Conservation (phyloP, 2,113 vertebrate genomes). For the Peromyscus maniculatus region DNA sequence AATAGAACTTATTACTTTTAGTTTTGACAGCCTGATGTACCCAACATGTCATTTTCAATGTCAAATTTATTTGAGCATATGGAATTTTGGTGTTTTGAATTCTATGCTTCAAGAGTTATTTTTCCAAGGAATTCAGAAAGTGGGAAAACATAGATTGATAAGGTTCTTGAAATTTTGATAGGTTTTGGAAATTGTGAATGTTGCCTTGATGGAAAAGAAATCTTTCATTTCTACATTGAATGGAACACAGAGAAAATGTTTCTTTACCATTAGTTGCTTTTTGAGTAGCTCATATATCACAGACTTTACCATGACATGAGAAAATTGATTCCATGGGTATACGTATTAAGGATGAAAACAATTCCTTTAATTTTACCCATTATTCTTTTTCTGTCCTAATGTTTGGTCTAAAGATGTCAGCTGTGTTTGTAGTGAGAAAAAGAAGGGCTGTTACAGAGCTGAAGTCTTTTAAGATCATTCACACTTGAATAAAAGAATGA, state of each 20-base stretch:
- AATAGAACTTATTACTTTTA: background rate
- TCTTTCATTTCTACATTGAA: slow-evolving; percentile 56
- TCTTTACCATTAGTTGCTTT: slow-evolving; percentile 62
- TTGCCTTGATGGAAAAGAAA: slow-evolving; percentile 19
- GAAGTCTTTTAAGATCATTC: slow-evolving; percentile 40
- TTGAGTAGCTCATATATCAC: slow-evolving; percentile 64
- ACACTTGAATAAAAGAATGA: slow-evolving; percentile 33
- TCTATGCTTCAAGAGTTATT: background rate
- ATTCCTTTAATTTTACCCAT: slow-evolving; percentile 77
- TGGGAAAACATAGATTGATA: slow-evolving; percentile 26
- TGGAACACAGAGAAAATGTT: slow-evolving; percentile 41
- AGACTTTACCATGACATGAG: slow-evolving; percentile 7
- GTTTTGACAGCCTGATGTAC: background rate
- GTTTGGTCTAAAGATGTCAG: slow-evolving; percentile 69
- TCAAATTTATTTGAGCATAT: background rate
- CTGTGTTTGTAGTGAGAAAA: slow-evolving; percentile 69
- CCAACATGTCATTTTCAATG: background rate
- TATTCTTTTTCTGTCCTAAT: slow-evolving; percentile 69
- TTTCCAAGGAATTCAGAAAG: background rate
- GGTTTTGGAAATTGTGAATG: slow-evolving; percentile 53
- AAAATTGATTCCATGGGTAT: slow-evolving; percentile 70
- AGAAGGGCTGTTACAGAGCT: background rate
- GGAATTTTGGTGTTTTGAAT: slow-evolving; percentile 48
- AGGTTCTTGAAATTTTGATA: slow-evolving; percentile 7
- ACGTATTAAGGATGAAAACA: slow-evolving; percentile 76